A percentile compares a stretch with the other conserved stretches of the same genome.
Evolutionary conservation across 2,888 invertebrate genomes (phyloP).

Genomic region (Argyresthia goedartella): DNA sequence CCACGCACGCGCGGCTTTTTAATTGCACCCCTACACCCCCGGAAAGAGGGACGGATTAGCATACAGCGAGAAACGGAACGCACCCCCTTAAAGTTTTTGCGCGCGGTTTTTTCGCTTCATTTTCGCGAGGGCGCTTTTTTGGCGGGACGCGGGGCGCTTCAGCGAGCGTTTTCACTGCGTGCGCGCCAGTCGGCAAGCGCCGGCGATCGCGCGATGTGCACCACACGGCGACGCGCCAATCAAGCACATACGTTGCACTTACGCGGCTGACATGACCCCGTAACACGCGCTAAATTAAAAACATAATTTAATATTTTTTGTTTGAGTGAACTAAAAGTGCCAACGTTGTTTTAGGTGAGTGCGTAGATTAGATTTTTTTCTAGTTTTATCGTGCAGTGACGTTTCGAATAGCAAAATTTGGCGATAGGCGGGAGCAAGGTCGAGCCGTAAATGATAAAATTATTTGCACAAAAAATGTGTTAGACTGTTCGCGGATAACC

Average conservation of each 20-base stretch:
- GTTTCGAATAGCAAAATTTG: slow-evolving; percentile 57
- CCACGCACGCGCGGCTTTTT: slow-evolving; percentile 70
- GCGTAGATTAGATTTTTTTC: slow-evolving; percentile 14
- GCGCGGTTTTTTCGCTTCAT: slow-evolving; percentile 57
- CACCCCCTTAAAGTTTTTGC: slow-evolving; percentile 56
- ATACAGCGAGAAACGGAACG: slow-evolving; percentile 59
- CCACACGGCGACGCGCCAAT: slow-evolving; percentile 16
- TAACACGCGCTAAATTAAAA: slow-evolving; percentile 6
- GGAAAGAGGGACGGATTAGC: slow-evolving; percentile 68
- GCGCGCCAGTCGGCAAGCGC: slow-evolving; percentile 64
- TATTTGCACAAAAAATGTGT: slow-evolving; percentile 66
- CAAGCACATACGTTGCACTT: slow-evolving; percentile 25
- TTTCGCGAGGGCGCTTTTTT: slow-evolving; percentile 9
- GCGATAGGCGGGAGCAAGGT: slow-evolving; percentile 68
- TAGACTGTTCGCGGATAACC: slow-evolving; percentile 63
- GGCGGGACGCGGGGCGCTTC: slow-evolving; percentile 23
- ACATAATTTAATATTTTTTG: slow-evolving; percentile 5
- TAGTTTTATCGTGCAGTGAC: slow-evolving; percentile 41
- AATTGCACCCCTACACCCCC: slow-evolving; percentile 66
- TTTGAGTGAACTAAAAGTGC: slow-evolving; percentile 5
- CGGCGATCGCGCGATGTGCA: slow-evolving; percentile 57
- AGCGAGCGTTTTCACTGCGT: slow-evolving; percentile 36
- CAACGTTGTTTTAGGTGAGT: slow-evolving; percentile 24
- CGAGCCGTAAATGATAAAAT: slow-evolving; percentile 57
- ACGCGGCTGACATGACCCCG: slow-evolving; percentile 21